Base-by-base conservation (phyloP, 2,888 invertebrate genomes). In the Nemurella pictetii region DNA sequence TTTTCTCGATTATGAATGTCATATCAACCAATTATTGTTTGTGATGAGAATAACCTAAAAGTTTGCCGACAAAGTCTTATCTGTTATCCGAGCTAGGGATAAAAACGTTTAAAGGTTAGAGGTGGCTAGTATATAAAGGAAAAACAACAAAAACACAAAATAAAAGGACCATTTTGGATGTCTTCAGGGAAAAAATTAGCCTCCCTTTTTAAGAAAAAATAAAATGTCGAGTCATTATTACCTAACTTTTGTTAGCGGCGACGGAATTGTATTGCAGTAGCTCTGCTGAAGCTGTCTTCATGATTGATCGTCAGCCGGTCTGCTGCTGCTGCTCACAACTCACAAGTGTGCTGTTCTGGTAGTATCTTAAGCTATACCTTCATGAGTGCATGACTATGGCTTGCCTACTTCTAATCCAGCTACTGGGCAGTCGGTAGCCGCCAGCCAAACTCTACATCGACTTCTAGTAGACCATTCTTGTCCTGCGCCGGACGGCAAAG, bases 111-210 rank as follows among this genome's bases (percentile, higher is more conserved):
- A 55, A 20, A 55, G 55, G 55, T 55, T 55, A 55, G 55, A 55
- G 55, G 55, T 55, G 55, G 55, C 55, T 55, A 55, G 20, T 55
- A 20, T 55, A 55, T 55, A 12, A 55, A 55, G 75, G 28, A n/a
- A 75, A 26, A 75, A 75, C 75, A 75, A 75, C 75, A 75, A 75
- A 75, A 75, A 75, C 9, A 75, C 75, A 75, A 28, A 75, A 27
- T 75, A 75, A 75, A 75, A 75, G 75, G 75, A 75, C 4, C 75
- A 75, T 75, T 75, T 75, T 75, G 28, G 75, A 75, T 75, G 75
- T 75, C 27, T 75, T 75, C 26, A 75, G 75, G 75, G 75, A 75
- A 75, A 75, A 75, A 75, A 75, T 75, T 75, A 75, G 26, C 26
- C 75, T 26, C 28, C 26, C 75, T 75, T 75, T 75, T 75, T 75